Conservation (phyloP, 2,113 vertebrate genomes). For the Pollimyrus isidori region DNA sequence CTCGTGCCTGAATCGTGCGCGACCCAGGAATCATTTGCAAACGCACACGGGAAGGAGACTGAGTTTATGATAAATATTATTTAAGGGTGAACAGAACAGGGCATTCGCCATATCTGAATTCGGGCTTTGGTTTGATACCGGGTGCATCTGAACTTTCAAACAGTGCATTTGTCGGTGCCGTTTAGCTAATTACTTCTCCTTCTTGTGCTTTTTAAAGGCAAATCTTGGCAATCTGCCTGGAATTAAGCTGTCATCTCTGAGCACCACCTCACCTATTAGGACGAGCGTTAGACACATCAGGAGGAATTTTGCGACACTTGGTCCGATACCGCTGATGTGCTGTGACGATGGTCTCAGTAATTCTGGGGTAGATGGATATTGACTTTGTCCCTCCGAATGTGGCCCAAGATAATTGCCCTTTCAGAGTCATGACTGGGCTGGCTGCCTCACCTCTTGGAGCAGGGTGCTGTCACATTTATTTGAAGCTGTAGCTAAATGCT, state of each 20-base stretch:
- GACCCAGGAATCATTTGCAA: neutral
- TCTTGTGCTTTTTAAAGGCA: slow-evolving; percentile 62
- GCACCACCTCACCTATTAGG: slow-evolving; percentile 62
- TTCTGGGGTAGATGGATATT: slow-evolving; percentile 48
- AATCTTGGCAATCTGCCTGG: slow-evolving; percentile 61
- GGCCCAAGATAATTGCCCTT: slow-evolving; percentile 46
- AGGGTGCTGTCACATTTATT: slow-evolving; percentile 7
- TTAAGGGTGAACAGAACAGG: neutral
- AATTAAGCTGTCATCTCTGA: slow-evolving; percentile 64
- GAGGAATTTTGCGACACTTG: slow-evolving; percentile 49
- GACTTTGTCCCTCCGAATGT: slow-evolving; percentile 42
- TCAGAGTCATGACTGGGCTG: slow-evolving; percentile 32
- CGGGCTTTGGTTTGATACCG: neutral
- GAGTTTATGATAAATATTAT: neutral
- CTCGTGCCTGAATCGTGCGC: too few relatives aligned
- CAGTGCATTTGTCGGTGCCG: slow-evolving; percentile 4
- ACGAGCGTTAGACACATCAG: slow-evolving; percentile 68
- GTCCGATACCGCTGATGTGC: slow-evolving; percentile 40
- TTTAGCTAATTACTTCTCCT: slow-evolving; percentile 33
- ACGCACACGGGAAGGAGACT: neutral
- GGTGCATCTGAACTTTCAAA: neutral
- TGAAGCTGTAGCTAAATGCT: slow-evolving; percentile 11
- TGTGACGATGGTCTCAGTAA: slow-evolving; percentile 36
- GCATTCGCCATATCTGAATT: neutral
- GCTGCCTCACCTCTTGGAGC: slow-evolving; percentile 28